Evolutionary conservation across 2,113 vertebrate species (phyloP).

Genomic region (Percopsis transmontana): DNA sequence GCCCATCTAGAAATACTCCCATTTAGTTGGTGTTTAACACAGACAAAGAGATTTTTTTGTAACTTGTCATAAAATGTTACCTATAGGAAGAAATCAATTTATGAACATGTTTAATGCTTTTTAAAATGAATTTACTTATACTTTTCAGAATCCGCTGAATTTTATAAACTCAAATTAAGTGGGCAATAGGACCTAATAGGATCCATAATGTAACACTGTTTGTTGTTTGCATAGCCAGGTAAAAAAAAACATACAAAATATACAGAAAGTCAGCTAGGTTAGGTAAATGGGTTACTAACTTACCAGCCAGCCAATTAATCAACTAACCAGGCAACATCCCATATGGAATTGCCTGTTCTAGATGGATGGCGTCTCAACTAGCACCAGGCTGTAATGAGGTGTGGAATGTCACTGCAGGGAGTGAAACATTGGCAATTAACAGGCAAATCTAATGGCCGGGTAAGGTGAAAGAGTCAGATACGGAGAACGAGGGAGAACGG

Average conservation of each 20-base stretch:
- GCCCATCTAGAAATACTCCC: slow-evolving; percentile 15
- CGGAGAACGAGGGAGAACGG: slow-evolving; percentile 15
- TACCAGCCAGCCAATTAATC: slow-evolving; percentile 56
- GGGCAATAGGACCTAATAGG: no score
- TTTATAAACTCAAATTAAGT: no score
- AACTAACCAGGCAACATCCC: slow-evolving; percentile 56
- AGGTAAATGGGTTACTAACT: slow-evolving; percentile 33
- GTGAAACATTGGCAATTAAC: slow-evolving; percentile 62
- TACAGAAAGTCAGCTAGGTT: slow-evolving; percentile 11
- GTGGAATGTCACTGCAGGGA: slow-evolving; percentile 63
- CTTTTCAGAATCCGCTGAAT: no score
- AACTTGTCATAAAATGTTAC: no score
- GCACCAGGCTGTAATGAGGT: slow-evolving; percentile 64
- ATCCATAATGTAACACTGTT: no score
- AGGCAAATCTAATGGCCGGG: slow-evolving; percentile 47
- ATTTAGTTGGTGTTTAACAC: slow-evolving; percentile 1
- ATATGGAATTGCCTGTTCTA: slow-evolving; percentile 65
- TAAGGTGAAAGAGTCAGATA: slow-evolving; percentile 25
- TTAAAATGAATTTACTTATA: no score
- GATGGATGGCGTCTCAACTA: slow-evolving; percentile 53
- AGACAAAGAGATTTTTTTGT: slow-evolving; percentile 1
- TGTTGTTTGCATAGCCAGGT: not conserved
- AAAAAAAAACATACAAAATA: slow-evolving; percentile 19
- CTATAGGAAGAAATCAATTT: no score
- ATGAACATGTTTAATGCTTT: no score